phyloP scores from a whole-genome alignment of 2,797 vertebrate genomes.

The Agapornis canus region DNA sequence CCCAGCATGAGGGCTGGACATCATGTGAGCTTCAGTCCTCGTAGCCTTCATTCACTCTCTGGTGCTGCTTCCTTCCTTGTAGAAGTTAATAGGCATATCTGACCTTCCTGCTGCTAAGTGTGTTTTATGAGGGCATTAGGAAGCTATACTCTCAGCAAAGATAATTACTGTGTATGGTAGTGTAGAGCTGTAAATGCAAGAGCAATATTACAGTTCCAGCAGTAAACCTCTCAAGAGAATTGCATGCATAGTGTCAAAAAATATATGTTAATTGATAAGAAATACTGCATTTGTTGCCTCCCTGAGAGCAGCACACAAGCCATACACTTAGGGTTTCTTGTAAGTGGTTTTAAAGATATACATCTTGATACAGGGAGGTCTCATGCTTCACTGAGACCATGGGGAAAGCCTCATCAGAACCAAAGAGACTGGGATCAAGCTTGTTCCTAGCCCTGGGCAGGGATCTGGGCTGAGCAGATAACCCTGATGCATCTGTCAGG shows the following conservation, averaged over 20 bases:
- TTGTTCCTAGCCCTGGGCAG: neutral
- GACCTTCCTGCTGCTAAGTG: neutral
- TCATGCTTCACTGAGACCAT: neutral
- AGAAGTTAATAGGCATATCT: neutral
- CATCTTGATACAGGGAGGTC: neutral
- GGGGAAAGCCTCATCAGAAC: neutral
- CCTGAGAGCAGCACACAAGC: neutral
- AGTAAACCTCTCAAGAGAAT: neutral
- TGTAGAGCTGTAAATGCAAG: neutral
- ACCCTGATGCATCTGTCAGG: fast-evolving
- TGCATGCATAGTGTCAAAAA: neutral
- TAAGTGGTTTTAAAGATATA: fast-evolving
- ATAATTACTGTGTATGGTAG: neutral
- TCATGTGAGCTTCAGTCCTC: neutral
- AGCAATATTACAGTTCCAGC: neutral
- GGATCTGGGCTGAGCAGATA: neutral
- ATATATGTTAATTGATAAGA: neutral
- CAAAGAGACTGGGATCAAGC: neutral
- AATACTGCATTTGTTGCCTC: neutral
- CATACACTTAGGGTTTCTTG: neutral
- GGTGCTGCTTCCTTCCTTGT: neutral
- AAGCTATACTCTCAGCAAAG: neutral
- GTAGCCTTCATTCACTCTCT: neutral
- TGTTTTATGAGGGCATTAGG: neutral
- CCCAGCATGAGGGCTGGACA: neutral